phyloP scores from a whole-genome alignment of 1,140 invertebrate genomes.

The Papilio helenus region DNA sequence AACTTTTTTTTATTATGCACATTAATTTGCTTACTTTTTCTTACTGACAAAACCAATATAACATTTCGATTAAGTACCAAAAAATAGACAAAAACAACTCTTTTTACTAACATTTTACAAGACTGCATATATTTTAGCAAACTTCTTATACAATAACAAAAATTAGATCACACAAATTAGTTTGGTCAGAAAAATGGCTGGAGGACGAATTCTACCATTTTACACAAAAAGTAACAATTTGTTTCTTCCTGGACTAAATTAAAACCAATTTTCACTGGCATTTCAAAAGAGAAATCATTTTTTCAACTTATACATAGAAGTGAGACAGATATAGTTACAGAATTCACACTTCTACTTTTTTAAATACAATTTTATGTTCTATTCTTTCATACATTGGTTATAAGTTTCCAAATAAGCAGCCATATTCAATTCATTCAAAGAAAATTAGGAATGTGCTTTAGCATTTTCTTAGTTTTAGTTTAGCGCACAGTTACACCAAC shows the following conservation, averaged over 20 bases:
- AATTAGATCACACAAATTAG: neutral
- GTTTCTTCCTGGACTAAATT: too few relatives aligned
- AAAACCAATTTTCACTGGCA: too few relatives aligned
- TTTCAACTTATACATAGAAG: neutral
- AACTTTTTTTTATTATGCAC: slow-evolving; percentile 1
- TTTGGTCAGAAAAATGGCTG: too few relatives aligned
- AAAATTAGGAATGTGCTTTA: neutral
- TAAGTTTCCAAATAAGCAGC: neutral
- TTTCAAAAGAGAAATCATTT: too few relatives aligned
- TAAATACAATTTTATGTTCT: neutral
- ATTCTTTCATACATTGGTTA: neutral
- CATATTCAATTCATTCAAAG: neutral
- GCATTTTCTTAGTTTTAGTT: neutral
- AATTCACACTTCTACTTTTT: neutral
- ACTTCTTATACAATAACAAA: neutral
- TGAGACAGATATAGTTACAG: slow-evolving; percentile 1
- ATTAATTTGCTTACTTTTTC: neutral
- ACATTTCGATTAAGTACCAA: neutral
- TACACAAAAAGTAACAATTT: too few relatives aligned
- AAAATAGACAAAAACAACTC: neutral
- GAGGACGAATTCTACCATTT: too few relatives aligned
- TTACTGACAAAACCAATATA: neutral
- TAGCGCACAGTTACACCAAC: slow-evolving; percentile 47
- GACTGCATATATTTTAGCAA: neutral
- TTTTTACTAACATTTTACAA: neutral